Evolutionary conservation across 2,113 vertebrate species (phyloP).

Genomic region (Mola mola): DNA sequence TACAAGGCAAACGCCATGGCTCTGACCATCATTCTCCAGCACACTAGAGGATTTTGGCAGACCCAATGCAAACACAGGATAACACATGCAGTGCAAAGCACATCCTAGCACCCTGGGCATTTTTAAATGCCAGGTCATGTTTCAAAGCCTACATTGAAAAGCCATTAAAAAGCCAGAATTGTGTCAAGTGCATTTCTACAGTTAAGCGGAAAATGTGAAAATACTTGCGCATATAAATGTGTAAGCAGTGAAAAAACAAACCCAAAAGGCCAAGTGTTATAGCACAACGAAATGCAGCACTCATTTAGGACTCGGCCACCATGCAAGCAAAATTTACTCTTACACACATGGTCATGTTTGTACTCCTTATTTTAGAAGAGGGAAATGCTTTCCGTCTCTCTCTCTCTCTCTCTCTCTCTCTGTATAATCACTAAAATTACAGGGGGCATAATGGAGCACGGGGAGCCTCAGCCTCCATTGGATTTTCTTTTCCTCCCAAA

Average conservation of each 20-base stretch:
- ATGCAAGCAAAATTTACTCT: constrained; percentile 62
- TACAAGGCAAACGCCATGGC: constrained; percentile 21
- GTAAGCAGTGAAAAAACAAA: constrained; percentile 22
- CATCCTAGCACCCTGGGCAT: constrained; percentile 6
- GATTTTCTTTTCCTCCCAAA: constrained; percentile 73
- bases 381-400: constrained; percentile 42
- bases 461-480: constrained; percentile 70
- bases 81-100: constrained; percentile 43
- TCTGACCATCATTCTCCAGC: constrained; percentile 56
- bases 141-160: constrained; percentile 2
- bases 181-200: constrained; percentile 9
- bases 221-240: constrained; percentile 33
- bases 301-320: constrained; percentile 45
- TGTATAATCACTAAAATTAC: constrained; percentile 78
- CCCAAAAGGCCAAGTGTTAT: constrained; percentile 27
- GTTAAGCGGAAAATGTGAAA: constrained; percentile 3
- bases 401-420: constrained; percentile 38
- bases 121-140: no score
- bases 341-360: constrained; percentile 62
- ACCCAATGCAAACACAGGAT: constrained; percentile 37
- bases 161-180: constrained; percentile 24
- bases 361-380: constrained; percentile 66
- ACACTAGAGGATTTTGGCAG: constrained; percentile 35
- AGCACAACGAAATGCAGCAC: constrained; percentile 42
- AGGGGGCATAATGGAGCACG: constrained; percentile 74